A percentile compares a stretch with the other conserved stretches of the same genome.
phyloP scores from a whole-genome alignment of 2,113 vertebrate species.

The Melanerpes formicivorus region DNA sequence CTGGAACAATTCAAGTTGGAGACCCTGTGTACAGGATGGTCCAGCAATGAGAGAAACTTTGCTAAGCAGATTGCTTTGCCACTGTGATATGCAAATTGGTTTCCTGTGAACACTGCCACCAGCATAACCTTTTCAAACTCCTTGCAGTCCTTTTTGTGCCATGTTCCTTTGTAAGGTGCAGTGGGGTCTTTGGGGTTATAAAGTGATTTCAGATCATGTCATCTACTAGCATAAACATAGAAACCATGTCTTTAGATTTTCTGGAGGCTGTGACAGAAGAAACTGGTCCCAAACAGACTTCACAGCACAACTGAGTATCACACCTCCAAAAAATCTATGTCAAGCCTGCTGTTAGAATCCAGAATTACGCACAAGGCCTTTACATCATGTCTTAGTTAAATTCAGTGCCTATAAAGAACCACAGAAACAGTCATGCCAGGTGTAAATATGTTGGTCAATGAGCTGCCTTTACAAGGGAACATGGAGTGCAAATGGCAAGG shows the following conservation, averaged over 20 bases:
- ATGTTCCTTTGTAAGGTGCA: neutral
- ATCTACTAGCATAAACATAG: neutral
- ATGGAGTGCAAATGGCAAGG: neutral
- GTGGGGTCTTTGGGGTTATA: neutral
- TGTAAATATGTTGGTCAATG: neutral
- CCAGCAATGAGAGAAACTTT: neutral
- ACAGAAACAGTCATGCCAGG: neutral
- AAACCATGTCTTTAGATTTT: neutral
- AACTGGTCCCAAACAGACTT: neutral
- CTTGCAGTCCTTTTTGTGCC: neutral
- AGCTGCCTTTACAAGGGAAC: neutral
- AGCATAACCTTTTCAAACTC: neutral
- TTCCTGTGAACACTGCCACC: neutral
- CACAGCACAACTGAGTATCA: neutral
- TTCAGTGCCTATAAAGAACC: neutral
- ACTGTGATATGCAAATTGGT: neutral
- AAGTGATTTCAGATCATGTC: neutral
- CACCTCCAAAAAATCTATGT: neutral
- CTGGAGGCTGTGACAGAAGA: neutral
- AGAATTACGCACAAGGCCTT: neutral
- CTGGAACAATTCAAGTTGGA: conserved; percentile 83
- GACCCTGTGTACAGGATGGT: conserved; percentile 85
- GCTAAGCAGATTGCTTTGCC: neutral
- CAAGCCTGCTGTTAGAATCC: rapidly evolving
- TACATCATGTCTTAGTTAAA: rapidly evolving